Evolutionary conservation across 2,888 invertebrate genomes (phyloP).

Genomic region (Antheraea assamensis): DNA sequence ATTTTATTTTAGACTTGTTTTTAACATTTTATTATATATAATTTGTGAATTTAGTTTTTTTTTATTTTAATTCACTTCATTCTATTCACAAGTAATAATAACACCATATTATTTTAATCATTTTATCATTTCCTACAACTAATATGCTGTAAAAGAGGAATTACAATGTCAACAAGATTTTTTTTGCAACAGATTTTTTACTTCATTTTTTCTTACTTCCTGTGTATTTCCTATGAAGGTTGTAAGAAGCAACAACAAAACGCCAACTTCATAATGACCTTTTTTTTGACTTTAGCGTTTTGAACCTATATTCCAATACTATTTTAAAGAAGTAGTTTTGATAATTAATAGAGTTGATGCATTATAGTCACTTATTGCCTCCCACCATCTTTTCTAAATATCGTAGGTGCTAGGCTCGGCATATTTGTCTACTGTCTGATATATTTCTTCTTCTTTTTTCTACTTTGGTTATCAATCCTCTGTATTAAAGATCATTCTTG

Average conservation of each 20-base stretch:
- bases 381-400: no score
- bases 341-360: neutral
- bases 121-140: neutral
- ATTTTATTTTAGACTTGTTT: no score
- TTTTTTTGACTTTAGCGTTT: no score
- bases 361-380: neutral
- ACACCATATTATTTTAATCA: neutral
- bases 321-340: neutral
- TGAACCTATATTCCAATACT: no score
- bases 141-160: neutral
- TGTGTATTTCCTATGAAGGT: conserved; percentile 13
- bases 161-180: neutral
- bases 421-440: no score
- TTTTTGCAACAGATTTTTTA: conserved; percentile 8
- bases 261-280: neutral
- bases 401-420: no score
- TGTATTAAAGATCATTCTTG: no score
- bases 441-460: no score
- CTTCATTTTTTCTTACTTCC: neutral
- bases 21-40: neutral
- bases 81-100: neutral
- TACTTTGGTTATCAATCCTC: no score
- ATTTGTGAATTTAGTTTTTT: neutral
- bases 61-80: neutral
- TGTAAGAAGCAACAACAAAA: neutral